A percentile compares a stretch with the other conserved stretches of the same genome.
These are phyloP conservation scores for Aplysina aerophoba DNA, from an alignment of 37 sponge, comb jelly and placozoan genomes.

Conservation along the genomic window DNA sequence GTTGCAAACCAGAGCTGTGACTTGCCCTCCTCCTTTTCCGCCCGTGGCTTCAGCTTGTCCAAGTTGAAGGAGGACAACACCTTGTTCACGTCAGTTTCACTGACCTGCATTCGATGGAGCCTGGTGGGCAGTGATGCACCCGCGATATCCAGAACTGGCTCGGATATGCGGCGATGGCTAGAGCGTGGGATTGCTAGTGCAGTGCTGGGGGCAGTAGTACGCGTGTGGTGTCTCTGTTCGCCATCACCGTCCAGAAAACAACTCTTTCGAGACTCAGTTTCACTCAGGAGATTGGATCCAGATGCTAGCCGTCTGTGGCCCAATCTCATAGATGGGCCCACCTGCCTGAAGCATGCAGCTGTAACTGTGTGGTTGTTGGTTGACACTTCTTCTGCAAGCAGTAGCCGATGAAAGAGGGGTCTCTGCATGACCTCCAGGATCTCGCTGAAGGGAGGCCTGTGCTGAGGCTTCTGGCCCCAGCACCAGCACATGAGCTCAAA, in stretches of 20 bases:
- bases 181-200: too few species aligned
- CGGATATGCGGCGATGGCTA: too few species aligned
- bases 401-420: conserved; percentile 37
- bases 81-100: not conserved
- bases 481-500: conserved; percentile 91
- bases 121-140: too few species aligned
- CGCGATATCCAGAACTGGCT: too few species aligned
- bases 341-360: conserved; percentile 28
- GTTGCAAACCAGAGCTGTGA: conserved; percentile 8
- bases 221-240: too few species aligned
- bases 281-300: not conserved
- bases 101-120: not conserved
- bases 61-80: conserved; percentile 11
- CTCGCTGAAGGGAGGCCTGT: conserved; percentile 66
- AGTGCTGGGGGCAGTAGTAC: too few species aligned
- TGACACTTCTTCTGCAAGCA: conserved; percentile 8
- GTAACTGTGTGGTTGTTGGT: conserved; percentile 13
- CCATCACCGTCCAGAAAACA: too few species aligned
- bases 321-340: not conserved
- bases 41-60: not conserved
- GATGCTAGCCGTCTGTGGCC: conserved; percentile 2
- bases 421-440: conserved; percentile 42
- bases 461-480: conserved; percentile 76
- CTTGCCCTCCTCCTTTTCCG: not conserved
- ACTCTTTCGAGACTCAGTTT: too few species aligned